Evolutionary conservation across 2,113 vertebrate species (phyloP), one percentile per base, ranked within the genome.

Genomic region (Catagonus wagneri): DNA sequence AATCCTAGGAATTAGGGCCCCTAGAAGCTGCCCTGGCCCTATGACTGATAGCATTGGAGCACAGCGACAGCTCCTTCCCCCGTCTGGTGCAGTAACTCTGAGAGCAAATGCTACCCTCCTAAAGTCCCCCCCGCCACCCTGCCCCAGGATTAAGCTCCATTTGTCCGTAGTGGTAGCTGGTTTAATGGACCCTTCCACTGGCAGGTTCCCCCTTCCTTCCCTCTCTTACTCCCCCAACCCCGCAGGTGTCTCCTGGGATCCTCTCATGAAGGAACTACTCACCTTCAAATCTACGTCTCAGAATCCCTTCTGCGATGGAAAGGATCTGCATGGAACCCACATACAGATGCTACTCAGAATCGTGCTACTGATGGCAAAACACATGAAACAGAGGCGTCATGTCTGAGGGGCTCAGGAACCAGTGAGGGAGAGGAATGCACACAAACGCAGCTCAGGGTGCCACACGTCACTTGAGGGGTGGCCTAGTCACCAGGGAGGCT

Each of bases 301-400:
- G 52, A 69, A 32, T 19, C 25, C 32, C 60, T 96, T 94, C 80
- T 50, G 9, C 44, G 90, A n/a, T n/a, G n/a, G n/a, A n/a, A n/a
- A n/a, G n/a, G n/a, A n/a, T n/a, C n/a, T n/a, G n/a, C n/a, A n/a
- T n/a, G 54, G 14, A 85, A 9, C 6, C 32, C 50, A 66, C 11
- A 66, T 71, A 13, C 52, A 86, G 54, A 61, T 6, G 2, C n/a
- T 72, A 17, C 19, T 50, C 74, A 56, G 65, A 75, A 29, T 16
- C 22, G 63, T 54, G 25, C 76, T 39, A n/a, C 29, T 0, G 1
- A 8, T n/a, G 36, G 56, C 39, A 27, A 76, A 54, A 16, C 20
- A 85, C 39, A 71, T 29, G 60, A 32, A 63, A 32, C 66, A 39
- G 56, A 44, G 12, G 23, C 20, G 0, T 1, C 2, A 4, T 44